Evolutionary conservation across 2,888 invertebrate species (phyloP).

Genomic region (Dicycla oo): DNA sequence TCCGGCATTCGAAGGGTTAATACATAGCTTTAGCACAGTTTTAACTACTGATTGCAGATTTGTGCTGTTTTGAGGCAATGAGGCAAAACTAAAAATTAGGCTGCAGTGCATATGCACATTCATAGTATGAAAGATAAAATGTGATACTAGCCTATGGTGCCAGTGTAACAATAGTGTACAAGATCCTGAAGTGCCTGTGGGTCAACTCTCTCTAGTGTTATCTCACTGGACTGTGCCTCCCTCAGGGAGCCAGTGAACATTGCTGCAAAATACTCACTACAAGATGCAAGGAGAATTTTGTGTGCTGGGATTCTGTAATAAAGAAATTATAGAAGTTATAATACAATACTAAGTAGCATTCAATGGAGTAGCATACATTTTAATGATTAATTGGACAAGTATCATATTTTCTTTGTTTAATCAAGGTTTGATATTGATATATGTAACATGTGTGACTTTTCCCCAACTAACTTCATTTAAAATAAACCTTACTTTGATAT

Average conservation of each 20-base stretch:
- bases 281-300: constrained; percentile 96
- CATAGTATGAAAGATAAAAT: constrained; percentile 8
- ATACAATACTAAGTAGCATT: neutral
- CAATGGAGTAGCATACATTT: too few species aligned
- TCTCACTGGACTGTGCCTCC: constrained; percentile 95
- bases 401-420: neutral
- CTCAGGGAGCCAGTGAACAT: constrained; percentile 98
- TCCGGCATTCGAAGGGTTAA: too few species aligned
- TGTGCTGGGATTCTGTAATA: constrained; percentile 93
- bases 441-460: neutral
- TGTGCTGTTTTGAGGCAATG: neutral
- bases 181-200: constrained; percentile 96
- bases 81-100: neutral
- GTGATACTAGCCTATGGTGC: constrained; percentile 89
- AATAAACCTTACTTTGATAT: neutral
- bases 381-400: neutral
- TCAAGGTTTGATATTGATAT: neutral
- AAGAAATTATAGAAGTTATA: constrained; percentile 32
- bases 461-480: neutral
- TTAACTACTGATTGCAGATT: neutral
- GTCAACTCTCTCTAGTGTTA: constrained; percentile 96
- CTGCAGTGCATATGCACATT: constrained; percentile 28
- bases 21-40: neutral
- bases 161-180: constrained; percentile 97
- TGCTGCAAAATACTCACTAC: constrained; percentile 98